Evolutionary conservation across 2,797 vertebrate genomes (phyloP).

Genomic region (Dicrostonyx torquatus): DNA sequence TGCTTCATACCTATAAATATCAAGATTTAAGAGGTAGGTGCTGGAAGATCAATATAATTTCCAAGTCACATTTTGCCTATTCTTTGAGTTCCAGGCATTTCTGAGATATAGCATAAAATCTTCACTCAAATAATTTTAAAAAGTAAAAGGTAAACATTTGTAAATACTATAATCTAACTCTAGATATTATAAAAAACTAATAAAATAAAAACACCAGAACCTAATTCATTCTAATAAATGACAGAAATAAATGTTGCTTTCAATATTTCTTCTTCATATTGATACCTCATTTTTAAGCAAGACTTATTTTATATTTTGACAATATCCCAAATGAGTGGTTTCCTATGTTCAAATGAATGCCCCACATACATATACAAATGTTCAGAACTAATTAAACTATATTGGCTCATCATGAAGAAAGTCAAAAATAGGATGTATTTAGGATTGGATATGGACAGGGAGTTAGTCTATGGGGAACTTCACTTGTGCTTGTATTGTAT

Average conservation of each 20-base stretch:
- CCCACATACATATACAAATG: neutral
- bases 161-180: neutral
- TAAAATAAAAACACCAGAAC: neutral
- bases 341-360: neutral
- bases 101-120: neutral
- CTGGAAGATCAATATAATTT: neutral
- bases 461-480: too few species aligned
- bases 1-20: neutral
- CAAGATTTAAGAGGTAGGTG: neutral
- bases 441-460: neutral
- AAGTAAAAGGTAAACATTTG: neutral
- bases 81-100: neutral
- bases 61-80: neutral
- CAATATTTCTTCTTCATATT: neutral
- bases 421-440: neutral
- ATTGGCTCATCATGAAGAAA: neutral
- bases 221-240: neutral
- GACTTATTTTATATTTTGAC: neutral
- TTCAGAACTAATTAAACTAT: neutral
- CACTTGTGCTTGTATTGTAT: neutral
- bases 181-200: neutral
- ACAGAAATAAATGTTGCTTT: neutral
- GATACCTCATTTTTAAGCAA: too few species aligned
- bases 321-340: neutral
- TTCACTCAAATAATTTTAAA: neutral